Percentiles rank a stretch among this genome's conserved stretches.
Evolutionary conservation across 37 sponge, comb jelly and placozoan genomes (phyloP).

Genomic region (Ephydatia muelleri): DNA sequence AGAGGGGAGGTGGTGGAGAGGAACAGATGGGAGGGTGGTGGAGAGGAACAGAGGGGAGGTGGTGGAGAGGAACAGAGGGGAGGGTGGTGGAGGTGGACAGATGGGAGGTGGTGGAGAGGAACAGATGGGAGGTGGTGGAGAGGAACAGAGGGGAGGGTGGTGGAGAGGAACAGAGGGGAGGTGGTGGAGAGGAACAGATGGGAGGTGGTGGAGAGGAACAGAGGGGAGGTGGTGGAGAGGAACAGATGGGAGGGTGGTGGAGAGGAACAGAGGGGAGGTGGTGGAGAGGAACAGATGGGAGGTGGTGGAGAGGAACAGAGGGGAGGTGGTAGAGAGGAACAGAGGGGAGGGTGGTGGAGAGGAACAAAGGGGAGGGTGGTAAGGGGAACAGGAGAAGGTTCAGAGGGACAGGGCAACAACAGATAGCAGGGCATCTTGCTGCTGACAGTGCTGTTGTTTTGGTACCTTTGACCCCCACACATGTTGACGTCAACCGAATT

Average conservation of each 20-base stretch:
- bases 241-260: not conserved
- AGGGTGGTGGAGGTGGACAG: not conserved
- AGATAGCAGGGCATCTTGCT: too few relatives aligned
- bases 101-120: not conserved
- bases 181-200: not conserved
- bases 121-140: not conserved
- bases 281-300: not conserved
- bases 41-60: not conserved
- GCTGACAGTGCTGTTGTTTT: too few relatives aligned
- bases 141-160: not conserved
- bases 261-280: not conserved
- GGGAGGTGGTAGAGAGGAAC: not conserved
- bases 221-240: not conserved
- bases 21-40: not conserved
- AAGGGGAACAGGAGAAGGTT: not conserved
- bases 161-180: not conserved
- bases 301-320: not conserved
- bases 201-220: not conserved
- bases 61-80: not conserved
- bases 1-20: not conserved
- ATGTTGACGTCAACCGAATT: too few relatives aligned
- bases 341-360: not conserved
- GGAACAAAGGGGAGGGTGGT: not conserved
- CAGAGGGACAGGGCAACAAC: too few relatives aligned
- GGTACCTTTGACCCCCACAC: too few relatives aligned